Evolutionary conservation across 2,113 vertebrate species (phyloP).

Genomic region (Leptobrachium ailaonicum): DNA sequence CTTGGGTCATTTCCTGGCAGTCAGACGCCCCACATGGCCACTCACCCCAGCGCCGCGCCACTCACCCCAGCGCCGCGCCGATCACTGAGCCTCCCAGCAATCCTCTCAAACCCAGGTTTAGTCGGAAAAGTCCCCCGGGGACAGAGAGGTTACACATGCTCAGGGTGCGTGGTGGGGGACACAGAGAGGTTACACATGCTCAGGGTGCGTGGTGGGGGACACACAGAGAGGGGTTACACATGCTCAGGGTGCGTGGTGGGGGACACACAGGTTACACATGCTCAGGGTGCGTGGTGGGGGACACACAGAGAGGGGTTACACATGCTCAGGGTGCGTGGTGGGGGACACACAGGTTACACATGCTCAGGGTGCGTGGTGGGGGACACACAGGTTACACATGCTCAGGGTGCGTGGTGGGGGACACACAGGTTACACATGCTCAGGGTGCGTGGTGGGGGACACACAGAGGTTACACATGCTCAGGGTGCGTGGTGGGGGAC

Average conservation of each 20-base stretch:
- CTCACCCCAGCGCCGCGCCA: constrained; percentile 19
- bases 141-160: not conserved
- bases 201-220: not conserved
- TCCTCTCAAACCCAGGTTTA: constrained; percentile 13
- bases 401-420: too few species aligned
- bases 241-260: too few species aligned
- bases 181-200: not conserved
- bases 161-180: too few species aligned
- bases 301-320: not conserved
- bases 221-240: accelerated
- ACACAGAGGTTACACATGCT: too few species aligned
- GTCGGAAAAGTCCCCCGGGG: constrained; percentile 23
- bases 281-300: too few species aligned
- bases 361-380: not conserved
- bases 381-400: accelerated
- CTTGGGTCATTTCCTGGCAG: too few species aligned
- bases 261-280: too few species aligned
- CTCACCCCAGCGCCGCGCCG: not conserved
- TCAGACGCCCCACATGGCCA: not conserved
- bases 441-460: too few species aligned
- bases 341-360: not conserved
- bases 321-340: not conserved
- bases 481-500: too few species aligned
- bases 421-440: too few species aligned
- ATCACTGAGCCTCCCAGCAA: constrained; percentile 10